These are phyloP conservation scores for Lepus americanus DNA, from an alignment of 2,113 vertebrate genomes.

Conservation along the genomic window DNA sequence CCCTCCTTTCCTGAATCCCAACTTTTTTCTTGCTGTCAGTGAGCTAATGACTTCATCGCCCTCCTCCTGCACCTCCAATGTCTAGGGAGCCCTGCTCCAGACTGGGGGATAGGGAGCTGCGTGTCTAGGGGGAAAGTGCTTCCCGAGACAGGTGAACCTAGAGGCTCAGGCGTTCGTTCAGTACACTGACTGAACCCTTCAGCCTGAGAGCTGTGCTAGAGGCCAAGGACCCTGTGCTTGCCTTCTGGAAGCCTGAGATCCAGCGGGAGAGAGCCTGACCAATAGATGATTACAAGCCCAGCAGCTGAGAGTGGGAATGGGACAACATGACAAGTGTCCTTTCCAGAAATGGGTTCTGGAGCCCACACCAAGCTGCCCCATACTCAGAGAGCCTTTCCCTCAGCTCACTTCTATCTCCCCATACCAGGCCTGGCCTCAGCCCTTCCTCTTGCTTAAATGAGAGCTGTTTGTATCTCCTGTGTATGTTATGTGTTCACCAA, in stretches of 20 bases:
- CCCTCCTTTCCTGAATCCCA: neutral
- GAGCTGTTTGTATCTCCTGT: neutral
- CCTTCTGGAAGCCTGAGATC: neutral
- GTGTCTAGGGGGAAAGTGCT: neutral
- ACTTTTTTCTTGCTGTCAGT: neutral
- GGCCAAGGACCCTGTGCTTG: neutral
- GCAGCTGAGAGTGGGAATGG: fast-evolving
- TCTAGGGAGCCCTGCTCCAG: neutral
- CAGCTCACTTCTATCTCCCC: too few species aligned
- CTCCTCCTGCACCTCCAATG: neutral
- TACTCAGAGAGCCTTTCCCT: neutral
- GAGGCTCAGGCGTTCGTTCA: neutral
- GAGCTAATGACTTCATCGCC: neutral
- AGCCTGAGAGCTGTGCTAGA: neutral
- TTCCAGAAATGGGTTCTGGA: neutral
- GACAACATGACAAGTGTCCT: fast-evolving
- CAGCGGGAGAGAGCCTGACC: neutral
- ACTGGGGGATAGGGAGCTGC: neutral
- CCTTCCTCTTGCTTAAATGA: neutral
- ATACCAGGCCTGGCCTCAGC: too few species aligned
- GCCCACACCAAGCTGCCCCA: too few species aligned
- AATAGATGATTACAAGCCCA: fast-evolving
- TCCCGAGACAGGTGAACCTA: neutral
- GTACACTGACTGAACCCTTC: neutral
- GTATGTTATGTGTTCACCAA: neutral